These are phyloP conservation scores for Ferrisia virgata DNA, from an alignment of 2,888 invertebrate species.

Conservation along the genomic window DNA sequence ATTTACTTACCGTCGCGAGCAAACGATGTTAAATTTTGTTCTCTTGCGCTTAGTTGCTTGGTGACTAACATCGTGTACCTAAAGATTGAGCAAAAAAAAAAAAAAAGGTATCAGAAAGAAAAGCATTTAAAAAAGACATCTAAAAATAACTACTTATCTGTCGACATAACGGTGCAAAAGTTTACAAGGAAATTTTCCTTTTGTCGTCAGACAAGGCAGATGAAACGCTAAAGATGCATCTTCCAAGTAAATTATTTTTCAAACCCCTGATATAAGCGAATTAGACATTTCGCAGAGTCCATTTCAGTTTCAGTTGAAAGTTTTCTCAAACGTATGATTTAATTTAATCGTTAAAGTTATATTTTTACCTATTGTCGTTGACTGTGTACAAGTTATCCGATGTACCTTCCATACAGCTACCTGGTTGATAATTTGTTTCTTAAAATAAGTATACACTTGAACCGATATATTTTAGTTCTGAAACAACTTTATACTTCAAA, in stretches of 20 bases:
- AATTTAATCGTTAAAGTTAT: neutral
- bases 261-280: neutral
- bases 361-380: neutral
- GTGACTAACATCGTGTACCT: neutral
- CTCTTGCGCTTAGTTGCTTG: neutral
- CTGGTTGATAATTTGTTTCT: neutral
- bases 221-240: neutral
- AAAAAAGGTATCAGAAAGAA: too few relatives aligned
- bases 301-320: neutral
- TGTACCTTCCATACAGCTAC: too few relatives aligned
- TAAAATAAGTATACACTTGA: too few relatives aligned
- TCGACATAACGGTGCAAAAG: constrained; percentile 17
- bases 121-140: neutral
- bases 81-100: neutral
- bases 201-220: neutral
- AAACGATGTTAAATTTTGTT: neutral
- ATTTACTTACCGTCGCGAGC: too few relatives aligned
- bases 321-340: neutral
- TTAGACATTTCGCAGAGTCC: neutral
- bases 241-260: constrained; percentile 1
- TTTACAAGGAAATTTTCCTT: neutral
- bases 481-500: neutral
- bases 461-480: too few relatives aligned
- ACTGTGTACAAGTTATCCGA: too few relatives aligned
- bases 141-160: neutral